Evolutionary conservation across 2,888 invertebrate genomes (phyloP), one percentile per base, ranked within the genome.

Genomic region (Tinea pellionella): DNA sequence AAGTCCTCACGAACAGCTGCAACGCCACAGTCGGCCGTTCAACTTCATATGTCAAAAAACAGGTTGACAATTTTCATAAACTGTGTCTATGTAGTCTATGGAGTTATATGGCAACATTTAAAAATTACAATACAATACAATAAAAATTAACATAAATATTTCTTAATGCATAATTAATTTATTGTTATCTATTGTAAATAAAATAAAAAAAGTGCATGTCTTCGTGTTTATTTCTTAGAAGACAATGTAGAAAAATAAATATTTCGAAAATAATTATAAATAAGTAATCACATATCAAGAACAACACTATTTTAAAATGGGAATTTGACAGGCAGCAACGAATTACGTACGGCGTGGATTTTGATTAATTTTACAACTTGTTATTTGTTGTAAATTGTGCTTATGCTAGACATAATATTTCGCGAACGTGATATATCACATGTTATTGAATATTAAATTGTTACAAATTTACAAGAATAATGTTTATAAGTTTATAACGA

Each of bases 261-360:
- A 41, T 13, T 41, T 13, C 13, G 8, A 13, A 13, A 13, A 41
- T 41, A 24, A 6, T 24, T 24, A n/a, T n/a, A n/a, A n/a, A n/a
- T n/a, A n/a, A n/a, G n/a, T n/a, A n/a, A 24, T 24, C 24, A 24
- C 37, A 37, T 37, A 12, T 37, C 3, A 9, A 6, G 9, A 24
- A 18, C 53, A 53, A 18, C 53, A 53, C 24, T 18, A 53, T 24
- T 24, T 18, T 11, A 24, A 18, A 18, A 53, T 53, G 4, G n/a
- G 12, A n/a, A 53, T 53, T 53, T 53, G 53, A 53, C 53, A 53
- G 53, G 9, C 53, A 53, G 1, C 53, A 24, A 53, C 73, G 75
- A 80, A 80, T 32, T 30, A 83, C 77, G 76, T 85, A 78, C 82
- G 80, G 84, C 85, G 85, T 86, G 85, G 83, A 84, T 80, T 78